Conservation (phyloP, 2,797 vertebrate genomes). For the Manis javanica region DNA sequence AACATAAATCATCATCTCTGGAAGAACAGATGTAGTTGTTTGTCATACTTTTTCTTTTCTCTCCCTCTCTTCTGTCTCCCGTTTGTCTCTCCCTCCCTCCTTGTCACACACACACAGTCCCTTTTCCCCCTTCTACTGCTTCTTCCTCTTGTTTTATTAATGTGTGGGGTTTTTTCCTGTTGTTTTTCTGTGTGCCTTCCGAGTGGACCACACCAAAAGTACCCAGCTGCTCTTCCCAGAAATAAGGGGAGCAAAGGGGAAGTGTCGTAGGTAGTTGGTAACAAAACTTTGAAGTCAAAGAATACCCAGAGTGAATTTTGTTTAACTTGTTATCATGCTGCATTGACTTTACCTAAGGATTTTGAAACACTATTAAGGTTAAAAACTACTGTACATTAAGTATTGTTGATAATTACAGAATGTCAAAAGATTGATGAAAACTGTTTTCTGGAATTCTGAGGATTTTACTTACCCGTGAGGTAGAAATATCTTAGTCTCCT, state of each 20-base stretch:
- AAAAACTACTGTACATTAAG: not conserved
- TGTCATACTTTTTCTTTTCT: not conserved
- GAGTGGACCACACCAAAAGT: slow-evolving; percentile 22
- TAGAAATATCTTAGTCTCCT: slow-evolving; percentile 31
- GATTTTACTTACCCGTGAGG: slow-evolving; percentile 22
- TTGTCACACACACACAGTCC: not conserved
- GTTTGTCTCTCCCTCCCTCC: slow-evolving; percentile 33
- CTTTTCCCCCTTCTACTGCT: not conserved
- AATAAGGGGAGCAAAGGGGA: slow-evolving; percentile 6
- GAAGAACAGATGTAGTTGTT: slow-evolving; percentile 38
- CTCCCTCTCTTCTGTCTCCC: not conserved
- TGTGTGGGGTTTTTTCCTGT: not conserved
- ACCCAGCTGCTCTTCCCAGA: not conserved
- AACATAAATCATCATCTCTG: slow-evolving; percentile 60
- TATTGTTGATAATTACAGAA: slow-evolving; percentile 43
- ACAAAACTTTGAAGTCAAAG: slow-evolving; percentile 46
- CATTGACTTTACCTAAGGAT: slow-evolving; percentile 14
- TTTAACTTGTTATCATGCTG: not conserved
- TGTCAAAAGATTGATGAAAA: slow-evolving; percentile 34
- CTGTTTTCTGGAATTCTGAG: slow-evolving; percentile 51
- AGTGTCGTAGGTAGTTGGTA: slow-evolving; percentile 15
- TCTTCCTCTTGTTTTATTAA: slow-evolving; percentile 10
- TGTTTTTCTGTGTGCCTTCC: slow-evolving; percentile 56
- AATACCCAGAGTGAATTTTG: slow-evolving; percentile 29
- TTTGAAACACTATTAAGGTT: not conserved